A percentile compares a stretch with the other conserved stretches of the same genome.
phyloP scores from a whole-genome alignment of 2,113 vertebrate genomes.

The Notothenia coriiceps region DNA sequence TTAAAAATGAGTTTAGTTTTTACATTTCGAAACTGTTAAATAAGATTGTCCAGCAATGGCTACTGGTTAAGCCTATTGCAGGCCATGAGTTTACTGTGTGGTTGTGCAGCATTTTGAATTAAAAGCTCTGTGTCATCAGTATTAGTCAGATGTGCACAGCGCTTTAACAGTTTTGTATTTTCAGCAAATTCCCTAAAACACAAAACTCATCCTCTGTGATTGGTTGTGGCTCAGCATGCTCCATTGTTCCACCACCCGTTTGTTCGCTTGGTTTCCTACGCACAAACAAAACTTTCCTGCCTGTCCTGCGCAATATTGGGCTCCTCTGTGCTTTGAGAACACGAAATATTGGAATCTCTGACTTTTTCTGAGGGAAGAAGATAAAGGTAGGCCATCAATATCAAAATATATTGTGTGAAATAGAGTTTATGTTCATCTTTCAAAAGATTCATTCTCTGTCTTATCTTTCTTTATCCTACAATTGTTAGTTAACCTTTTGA shows the following conservation, averaged over 20 bases:
- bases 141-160: conserved; percentile 66
- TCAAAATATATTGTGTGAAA: neutral
- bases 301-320: conserved; percentile 72
- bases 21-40: conserved; percentile 11
- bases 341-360: conserved; percentile 70
- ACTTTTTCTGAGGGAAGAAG: conserved; percentile 51
- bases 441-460: too few species aligned
- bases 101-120: conserved; percentile 72
- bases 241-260: conserved; percentile 76
- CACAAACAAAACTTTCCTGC: conserved; percentile 81
- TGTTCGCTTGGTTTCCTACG: conserved; percentile 72
- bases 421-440: neutral
- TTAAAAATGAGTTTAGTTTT: neutral
- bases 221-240: conserved; percentile 72
- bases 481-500: neutral
- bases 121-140: conserved; percentile 83
- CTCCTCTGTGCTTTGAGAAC: conserved; percentile 68
- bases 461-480: neutral
- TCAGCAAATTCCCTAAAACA: conserved; percentile 87
- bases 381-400: conserved; percentile 70
- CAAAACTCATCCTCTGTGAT: conserved; percentile 79
- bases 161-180: conserved; percentile 84
- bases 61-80: conserved; percentile 1
- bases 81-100: conserved; percentile 34
- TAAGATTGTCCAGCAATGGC: conserved; percentile 27